These are phyloP conservation scores for Cloeon dipterum DNA, from an alignment of 2,888 invertebrate genomes.

Conservation along the genomic window DNA sequence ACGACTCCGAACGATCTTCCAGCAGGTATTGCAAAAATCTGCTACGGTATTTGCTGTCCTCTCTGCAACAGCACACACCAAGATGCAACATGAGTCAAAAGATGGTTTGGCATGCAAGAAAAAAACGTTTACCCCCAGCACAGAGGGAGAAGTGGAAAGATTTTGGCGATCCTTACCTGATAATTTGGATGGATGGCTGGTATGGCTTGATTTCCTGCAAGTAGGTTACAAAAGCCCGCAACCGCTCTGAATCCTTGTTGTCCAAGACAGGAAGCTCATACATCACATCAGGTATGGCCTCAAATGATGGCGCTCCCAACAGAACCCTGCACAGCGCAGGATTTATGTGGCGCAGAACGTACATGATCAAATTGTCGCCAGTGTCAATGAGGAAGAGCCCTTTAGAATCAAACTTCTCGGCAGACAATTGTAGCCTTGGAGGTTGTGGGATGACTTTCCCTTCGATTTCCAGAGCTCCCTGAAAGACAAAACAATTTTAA, in stretches of 20 bases:
- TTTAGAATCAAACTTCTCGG: constrained; percentile 39
- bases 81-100: too few species aligned
- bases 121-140: background rate
- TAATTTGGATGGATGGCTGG: constrained; percentile 49
- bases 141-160: background rate
- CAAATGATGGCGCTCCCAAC: constrained; percentile 51
- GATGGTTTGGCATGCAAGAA: too few species aligned
- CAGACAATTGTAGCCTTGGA: constrained; percentile 63
- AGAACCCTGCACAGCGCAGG: constrained; percentile 50
- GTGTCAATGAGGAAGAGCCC: constrained; percentile 86
- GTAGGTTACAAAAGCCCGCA: constrained; percentile 58
- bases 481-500: background rate
- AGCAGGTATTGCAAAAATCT: constrained; percentile 72
- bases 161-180: constrained; percentile 39
- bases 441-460: constrained; percentile 22
- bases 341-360: constrained; percentile 59
- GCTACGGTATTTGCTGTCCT: constrained; percentile 65
- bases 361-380: constrained; percentile 56
- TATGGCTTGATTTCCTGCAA: constrained; percentile 72
- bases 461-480: constrained; percentile 7
- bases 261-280: constrained; percentile 53
- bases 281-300: constrained; percentile 48
- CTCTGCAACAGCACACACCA: constrained; percentile 41
- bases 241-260: constrained; percentile 43
- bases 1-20: constrained; percentile 85